These are phyloP conservation scores for Zapus hudsonius DNA, from an alignment of 2,113 vertebrate species.

Conservation along the genomic window DNA sequence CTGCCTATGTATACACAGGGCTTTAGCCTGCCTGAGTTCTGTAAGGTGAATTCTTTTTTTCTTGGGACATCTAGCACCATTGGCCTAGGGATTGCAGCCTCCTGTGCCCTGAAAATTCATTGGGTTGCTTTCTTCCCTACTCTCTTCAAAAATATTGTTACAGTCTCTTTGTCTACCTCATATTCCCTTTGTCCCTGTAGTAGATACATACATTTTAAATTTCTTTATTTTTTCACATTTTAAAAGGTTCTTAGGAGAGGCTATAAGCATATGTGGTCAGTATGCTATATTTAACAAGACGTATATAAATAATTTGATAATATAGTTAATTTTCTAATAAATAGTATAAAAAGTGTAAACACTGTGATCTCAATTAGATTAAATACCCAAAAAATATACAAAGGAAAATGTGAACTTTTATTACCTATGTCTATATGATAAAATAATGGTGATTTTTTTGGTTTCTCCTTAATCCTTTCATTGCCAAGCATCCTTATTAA, in stretches of 20 bases:
- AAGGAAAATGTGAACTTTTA: slow-evolving; percentile 7
- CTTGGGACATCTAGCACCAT: neutral
- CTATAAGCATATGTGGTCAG: neutral
- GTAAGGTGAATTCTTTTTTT: neutral
- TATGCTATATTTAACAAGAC: slow-evolving; percentile 24
- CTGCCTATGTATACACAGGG: too few species aligned
- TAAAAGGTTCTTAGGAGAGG: neutral
- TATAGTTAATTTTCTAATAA: slow-evolving; percentile 6
- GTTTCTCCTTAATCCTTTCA: neutral
- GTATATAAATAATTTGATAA: neutral
- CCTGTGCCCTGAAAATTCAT: neutral
- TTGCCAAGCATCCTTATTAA: neutral
- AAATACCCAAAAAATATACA: slow-evolving; percentile 9
- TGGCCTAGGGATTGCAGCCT: neutral
- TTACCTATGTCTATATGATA: neutral
- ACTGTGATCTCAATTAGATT: neutral
- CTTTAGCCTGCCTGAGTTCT: too few species aligned
- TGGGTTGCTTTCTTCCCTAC: neutral
- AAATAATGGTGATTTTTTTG: neutral
- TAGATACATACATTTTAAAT: neutral
- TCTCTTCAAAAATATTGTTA: neutral
- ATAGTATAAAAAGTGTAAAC: slow-evolving; percentile 21
- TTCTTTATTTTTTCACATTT: slow-evolving; percentile 15
- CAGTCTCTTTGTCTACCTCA: neutral
- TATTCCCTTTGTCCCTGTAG: neutral